phyloP scores from a whole-genome alignment of 2,797 vertebrate species.

The Arnoldichthys spilopterus region DNA sequence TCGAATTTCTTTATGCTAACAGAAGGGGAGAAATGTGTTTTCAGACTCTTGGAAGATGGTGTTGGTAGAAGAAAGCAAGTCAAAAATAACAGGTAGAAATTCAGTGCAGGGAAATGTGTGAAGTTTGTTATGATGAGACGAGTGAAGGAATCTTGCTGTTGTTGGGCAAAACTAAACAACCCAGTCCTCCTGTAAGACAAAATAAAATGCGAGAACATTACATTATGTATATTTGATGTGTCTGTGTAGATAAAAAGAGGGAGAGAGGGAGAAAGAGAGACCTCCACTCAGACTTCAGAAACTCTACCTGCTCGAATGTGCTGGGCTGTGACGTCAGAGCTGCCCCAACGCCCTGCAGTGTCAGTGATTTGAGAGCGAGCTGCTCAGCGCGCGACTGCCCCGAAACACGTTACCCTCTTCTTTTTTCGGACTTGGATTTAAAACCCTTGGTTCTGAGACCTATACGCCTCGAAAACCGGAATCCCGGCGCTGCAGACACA shows the following conservation, averaged over 20 bases:
- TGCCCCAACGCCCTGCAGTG: slow-evolving; percentile 61
- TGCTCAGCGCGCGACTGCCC: slow-evolving; percentile 29
- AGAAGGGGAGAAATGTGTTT: too few relatives aligned
- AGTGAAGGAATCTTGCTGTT: too few relatives aligned
- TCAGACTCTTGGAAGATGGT: too few relatives aligned
- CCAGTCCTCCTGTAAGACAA: too few relatives aligned
- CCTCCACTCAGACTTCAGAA: background rate
- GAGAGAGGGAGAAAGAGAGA: background rate
- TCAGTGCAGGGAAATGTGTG: too few relatives aligned
- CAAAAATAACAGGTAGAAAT: too few relatives aligned
- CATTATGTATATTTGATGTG: too few relatives aligned
- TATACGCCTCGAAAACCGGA: background rate
- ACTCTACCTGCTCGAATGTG: slow-evolving; percentile 47
- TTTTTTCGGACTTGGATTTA: background rate
- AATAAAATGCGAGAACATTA: too few relatives aligned
- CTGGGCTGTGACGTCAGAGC: slow-evolving; percentile 58
- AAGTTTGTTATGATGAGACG: too few relatives aligned
- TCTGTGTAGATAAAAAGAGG: background rate
- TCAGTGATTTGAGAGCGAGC: slow-evolving; percentile 51
- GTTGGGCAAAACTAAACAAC: too few relatives aligned
- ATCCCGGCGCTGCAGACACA: background rate
- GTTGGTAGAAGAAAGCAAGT: too few relatives aligned
- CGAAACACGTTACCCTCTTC: background rate
- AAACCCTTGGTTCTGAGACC: background rate
- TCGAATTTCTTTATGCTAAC: too few relatives aligned